These are phyloP conservation scores for Zootermopsis nevadensis DNA, from an alignment of 2,888 invertebrate species.

Conservation along the genomic window DNA sequence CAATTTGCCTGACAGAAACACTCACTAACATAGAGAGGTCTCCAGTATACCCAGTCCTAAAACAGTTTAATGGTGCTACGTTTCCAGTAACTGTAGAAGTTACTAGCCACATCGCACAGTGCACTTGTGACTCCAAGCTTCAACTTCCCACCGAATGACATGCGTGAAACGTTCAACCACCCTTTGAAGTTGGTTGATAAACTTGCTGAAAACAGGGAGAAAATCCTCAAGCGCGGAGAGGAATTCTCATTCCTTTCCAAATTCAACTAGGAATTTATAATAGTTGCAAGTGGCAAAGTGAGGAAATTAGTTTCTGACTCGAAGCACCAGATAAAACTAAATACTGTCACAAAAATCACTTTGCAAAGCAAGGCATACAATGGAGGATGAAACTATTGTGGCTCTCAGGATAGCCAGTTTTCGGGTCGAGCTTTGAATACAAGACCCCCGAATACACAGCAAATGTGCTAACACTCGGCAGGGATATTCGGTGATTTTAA, in stretches of 20 bases:
- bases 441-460: too few species aligned
- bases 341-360: too few species aligned
- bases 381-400: too few species aligned
- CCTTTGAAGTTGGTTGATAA: slow-evolving; percentile 4
- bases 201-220: not conserved
- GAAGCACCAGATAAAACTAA: too few species aligned
- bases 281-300: not conserved
- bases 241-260: not conserved
- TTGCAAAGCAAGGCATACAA: too few species aligned
- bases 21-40: too few species aligned
- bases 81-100: not conserved
- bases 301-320: not conserved
- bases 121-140: slow-evolving; percentile 5
- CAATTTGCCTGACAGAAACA: too few species aligned
- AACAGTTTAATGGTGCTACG: not conserved
- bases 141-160: slow-evolving; percentile 3
- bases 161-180: not conserved
- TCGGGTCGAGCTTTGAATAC: too few species aligned
- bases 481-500: too few species aligned
- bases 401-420: too few species aligned
- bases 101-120: not conserved
- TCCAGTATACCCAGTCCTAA: too few species aligned
- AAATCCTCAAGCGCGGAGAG: not conserved
- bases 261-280: not conserved
- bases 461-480: too few species aligned